Evolutionary conservation across 2,797 vertebrate species (phyloP).

Genomic region (Austrolebias charrua): DNA sequence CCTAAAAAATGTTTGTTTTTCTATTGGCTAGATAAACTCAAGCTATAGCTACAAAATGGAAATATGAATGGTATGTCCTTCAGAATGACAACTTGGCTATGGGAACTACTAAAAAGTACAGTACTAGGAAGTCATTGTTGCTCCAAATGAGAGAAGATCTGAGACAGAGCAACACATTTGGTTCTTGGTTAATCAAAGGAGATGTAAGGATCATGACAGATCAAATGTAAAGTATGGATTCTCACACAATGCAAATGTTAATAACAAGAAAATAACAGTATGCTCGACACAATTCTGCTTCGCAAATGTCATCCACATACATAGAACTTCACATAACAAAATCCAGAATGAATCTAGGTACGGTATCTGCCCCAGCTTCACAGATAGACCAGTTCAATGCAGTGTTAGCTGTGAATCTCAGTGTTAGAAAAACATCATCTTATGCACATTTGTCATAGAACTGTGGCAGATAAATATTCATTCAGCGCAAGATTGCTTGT

Average conservation of each 20-base stretch:
- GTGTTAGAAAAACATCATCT: no score
- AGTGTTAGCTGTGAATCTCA: not conserved
- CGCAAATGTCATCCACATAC: not conserved
- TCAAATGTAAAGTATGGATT: not conserved
- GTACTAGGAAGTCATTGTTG: not conserved
- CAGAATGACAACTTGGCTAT: not conserved
- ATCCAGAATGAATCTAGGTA: not conserved
- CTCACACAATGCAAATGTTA: not conserved
- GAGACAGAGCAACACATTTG: not conserved
- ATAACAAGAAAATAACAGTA: not conserved
- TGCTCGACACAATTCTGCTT: not conserved
- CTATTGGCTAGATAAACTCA: not conserved
- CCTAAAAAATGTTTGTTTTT: not conserved
- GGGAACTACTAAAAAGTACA: not conserved
- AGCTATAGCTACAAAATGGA: not conserved
- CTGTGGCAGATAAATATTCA: not conserved
- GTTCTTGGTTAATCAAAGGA: not conserved
- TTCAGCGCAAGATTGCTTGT: not conserved
- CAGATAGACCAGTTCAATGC: not conserved
- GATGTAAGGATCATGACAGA: not conserved
- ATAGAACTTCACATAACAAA: not conserved
- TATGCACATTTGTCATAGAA: no score
- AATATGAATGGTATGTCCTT: not conserved
- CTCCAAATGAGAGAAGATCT: not conserved
- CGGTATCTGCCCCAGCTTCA: not conserved